Conservation (phyloP, 1,140 invertebrate species). For the Rhopalosiphum maidis region DNA sequence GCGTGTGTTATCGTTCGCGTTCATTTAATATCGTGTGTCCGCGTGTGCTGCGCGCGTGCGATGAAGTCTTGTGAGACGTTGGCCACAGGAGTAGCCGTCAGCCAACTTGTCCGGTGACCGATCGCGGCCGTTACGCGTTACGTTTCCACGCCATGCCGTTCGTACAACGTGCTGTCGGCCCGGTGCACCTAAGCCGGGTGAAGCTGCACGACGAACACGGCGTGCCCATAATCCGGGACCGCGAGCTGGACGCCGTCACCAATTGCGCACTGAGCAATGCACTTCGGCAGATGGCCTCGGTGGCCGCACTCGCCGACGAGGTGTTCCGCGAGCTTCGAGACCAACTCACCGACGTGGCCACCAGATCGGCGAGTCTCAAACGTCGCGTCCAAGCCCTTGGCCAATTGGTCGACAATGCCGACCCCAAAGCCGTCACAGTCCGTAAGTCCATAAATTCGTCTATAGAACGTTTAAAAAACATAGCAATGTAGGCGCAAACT, state of each 20-base stretch:
- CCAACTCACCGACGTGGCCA: constrained; percentile 72
- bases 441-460: constrained; percentile 71
- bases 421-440: constrained; percentile 82
- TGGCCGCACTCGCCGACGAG: constrained; percentile 77
- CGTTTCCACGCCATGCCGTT: constrained; percentile 70
- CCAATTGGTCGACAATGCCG: constrained; percentile 69
- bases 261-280: constrained; percentile 80
- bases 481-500: no score
- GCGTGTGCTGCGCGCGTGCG: background rate
- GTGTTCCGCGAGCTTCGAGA: constrained; percentile 77
- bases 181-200: constrained; percentile 72
- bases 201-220: constrained; percentile 67
- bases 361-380: constrained; percentile 71
- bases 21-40: background rate
- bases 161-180: constrained; percentile 74
- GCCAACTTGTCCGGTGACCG: background rate
- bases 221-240: constrained; percentile 68
- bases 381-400: constrained; percentile 70
- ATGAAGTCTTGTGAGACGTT: background rate
- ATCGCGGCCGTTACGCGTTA: background rate
- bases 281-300: constrained; percentile 77
- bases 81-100: background rate
- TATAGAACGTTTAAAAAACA: background rate
- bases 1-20: background rate
- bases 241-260: constrained; percentile 76